Conservation (phyloP, 92 coral and sea anemone species). For the Porites cylindrica region DNA sequence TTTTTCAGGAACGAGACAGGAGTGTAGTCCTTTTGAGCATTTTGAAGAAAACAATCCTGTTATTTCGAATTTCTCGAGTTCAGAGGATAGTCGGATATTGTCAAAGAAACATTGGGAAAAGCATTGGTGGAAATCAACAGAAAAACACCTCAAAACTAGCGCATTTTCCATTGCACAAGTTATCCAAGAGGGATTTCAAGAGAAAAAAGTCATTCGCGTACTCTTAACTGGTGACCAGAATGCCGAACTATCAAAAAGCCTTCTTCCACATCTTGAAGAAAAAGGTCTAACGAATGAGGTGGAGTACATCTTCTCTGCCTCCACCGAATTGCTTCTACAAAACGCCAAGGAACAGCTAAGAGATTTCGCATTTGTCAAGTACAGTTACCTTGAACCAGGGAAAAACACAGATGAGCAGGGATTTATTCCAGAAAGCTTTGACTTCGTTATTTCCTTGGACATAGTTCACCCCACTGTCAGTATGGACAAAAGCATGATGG, state of each 20-base stretch:
- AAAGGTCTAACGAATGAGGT: not conserved
- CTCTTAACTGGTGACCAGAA: not conserved
- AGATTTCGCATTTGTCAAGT: not conserved
- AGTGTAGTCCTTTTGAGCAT: not conserved
- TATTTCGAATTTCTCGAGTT: not conserved
- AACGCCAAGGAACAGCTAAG: not conserved
- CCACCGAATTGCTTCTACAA: not conserved
- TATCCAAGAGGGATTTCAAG: not conserved
- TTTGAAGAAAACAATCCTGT: not conserved
- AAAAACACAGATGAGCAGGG: not conserved
- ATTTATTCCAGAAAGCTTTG: not conserved
- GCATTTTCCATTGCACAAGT: not conserved
- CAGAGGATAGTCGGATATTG: not conserved
- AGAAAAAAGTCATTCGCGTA: not conserved
- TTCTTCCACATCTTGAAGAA: not conserved
- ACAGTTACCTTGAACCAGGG: not conserved
- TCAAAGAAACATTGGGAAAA: not conserved
- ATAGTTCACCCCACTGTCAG: not conserved
- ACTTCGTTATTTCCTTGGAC: not conserved
- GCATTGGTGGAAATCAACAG: not conserved
- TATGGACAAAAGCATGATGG: not conserved
- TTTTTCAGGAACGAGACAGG: not conserved
- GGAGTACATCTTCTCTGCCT: not conserved
- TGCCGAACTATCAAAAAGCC: not conserved
- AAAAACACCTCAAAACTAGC: not conserved